Percentiles rank a stretch among this genome's conserved stretches.
Conservation (phyloP, 2,113 vertebrate genomes). For the Clinocottus analis region DNA sequence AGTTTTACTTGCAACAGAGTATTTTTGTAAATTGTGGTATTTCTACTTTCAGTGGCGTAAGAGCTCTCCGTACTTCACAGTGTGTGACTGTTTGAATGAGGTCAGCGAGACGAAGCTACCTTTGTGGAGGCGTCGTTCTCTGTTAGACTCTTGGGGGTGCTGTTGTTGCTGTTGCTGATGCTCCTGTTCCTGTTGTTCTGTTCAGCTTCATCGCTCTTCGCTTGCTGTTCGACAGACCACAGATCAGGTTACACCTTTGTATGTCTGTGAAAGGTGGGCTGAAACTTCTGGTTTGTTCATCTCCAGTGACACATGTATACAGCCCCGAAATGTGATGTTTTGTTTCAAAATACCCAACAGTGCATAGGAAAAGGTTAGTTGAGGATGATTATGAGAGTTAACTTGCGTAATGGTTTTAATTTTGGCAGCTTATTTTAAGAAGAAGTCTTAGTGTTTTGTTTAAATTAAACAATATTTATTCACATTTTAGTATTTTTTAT, state of each 20-base stretch:
- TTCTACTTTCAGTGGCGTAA: neutral
- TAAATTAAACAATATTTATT: neutral
- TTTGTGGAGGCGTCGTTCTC: conserved; percentile 26
- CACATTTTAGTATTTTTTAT: neutral
- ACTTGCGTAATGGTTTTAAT: neutral
- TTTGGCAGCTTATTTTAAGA: neutral
- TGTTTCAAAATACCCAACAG: neutral
- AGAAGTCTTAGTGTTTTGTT: neutral
- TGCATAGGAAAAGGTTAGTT: neutral
- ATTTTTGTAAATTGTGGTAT: neutral
- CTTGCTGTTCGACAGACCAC: conserved; percentile 38
- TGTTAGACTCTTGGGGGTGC: conserved; percentile 43
- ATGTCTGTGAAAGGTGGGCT: neutral
- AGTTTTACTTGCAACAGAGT: too few relatives aligned
- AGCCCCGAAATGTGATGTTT: neutral
- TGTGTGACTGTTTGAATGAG: neutral
- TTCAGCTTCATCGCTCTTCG: neutral
- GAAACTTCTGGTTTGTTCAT: neutral
- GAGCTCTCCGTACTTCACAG: neutral
- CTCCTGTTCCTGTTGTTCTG: conserved; percentile 39
- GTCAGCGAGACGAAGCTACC: conserved; percentile 27
- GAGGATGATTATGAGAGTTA: neutral
- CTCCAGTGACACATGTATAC: neutral
- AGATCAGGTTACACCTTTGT: neutral
- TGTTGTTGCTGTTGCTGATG: neutral